A percentile compares a stretch with the other conserved stretches of the same genome.
Conservation (phyloP, 35 echinoderm and acorn worm genomes). For the Anneissia japonica region DNA sequence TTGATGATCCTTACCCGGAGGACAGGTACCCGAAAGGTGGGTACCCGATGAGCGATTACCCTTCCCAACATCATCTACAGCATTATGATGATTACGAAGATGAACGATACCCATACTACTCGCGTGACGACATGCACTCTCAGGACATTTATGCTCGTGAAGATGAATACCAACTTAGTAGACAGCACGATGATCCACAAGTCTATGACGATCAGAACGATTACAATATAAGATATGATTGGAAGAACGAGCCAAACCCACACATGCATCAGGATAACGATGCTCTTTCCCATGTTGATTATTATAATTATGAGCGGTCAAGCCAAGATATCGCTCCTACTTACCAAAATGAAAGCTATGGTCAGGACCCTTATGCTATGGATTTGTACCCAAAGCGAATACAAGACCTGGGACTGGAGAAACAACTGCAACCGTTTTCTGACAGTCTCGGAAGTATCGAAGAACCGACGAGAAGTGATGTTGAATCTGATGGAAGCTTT, state of each 20-base stretch:
- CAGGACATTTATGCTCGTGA: neutral
- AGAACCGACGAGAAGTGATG: neutral
- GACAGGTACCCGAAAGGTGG: neutral
- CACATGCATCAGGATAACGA: neutral
- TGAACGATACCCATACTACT: neutral
- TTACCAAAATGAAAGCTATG: neutral
- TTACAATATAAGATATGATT: neutral
- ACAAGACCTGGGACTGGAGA: neutral
- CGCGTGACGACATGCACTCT: neutral
- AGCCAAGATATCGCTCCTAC: neutral
- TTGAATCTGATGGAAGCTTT: neutral
- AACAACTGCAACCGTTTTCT: neutral
- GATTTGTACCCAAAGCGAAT: neutral
- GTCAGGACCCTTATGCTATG: neutral
- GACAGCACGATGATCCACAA: neutral
- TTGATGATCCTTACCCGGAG: neutral
- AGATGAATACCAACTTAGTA: neutral
- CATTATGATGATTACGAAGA: neutral
- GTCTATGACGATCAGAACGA: neutral
- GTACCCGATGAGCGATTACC: neutral
- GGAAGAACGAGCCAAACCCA: neutral
- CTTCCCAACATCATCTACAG: neutral
- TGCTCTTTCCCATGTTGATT: neutral
- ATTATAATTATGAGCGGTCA: neutral
- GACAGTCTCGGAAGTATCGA: neutral